Evolutionary conservation across 2,797 vertebrate species (phyloP), one percentile per base, ranked within the genome.

Genomic region (Gadopsis marmoratus): DNA sequence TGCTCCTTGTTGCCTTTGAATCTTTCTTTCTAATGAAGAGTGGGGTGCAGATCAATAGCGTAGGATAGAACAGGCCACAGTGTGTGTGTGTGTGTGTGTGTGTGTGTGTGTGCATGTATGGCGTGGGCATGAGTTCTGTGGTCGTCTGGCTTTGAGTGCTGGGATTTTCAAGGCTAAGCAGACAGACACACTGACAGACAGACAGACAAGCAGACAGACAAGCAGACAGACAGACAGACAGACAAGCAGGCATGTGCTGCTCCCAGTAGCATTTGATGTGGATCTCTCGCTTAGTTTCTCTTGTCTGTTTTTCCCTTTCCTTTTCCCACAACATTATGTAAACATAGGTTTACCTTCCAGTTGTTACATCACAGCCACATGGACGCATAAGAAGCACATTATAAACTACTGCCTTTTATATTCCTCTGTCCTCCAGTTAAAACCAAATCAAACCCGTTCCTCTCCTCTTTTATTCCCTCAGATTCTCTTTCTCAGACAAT

Each of bases 11-110:
- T 91, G 87, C 88, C 86, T 93, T 93, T 93, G 92, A 93, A 92
- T 93, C 87, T 86, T 79, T 92, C 89, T 90, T 87, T 93, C 89
- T 94, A 94, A 94, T 95, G 92, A 94, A 93, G 92, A 93, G 93
- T 92, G 88, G 93, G 91, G 91, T 86, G 91, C 88, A 84, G 92
- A 94, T 95, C 93, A 91, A 95, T 94, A 93, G 91, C 83, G 88
- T 93, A 89, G 92, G 91, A 92, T 89, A 89, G 84, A 90, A 79
- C 86, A 75, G 87, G 90, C 83, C 88, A 66, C 67, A 53, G 64
- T 73, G 74, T 86, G 82, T 71, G 67, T 69, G 50, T 69, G 60
- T 53, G 54, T 62, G 39, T 62, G 60, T 51, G 70, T 61, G 59
- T 63, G 56, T 47, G 75, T 56, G 39, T 41, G 39, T 74, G 45